phyloP scores from a whole-genome alignment of 2,113 vertebrate species.

The Chamaetylas fuelleborni region DNA sequence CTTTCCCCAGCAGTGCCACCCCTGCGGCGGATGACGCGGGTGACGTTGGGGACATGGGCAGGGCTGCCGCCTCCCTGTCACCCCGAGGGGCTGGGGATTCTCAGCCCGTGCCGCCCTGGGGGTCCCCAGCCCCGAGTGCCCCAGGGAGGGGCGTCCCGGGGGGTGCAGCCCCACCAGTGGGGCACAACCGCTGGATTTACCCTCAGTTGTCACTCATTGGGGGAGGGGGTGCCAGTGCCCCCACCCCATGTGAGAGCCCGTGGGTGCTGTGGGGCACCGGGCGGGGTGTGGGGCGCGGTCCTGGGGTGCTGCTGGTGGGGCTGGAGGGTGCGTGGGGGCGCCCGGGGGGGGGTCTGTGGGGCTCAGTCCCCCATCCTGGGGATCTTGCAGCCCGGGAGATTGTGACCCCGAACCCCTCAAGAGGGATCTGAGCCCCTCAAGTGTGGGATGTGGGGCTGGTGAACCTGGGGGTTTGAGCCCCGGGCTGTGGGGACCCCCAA shows the following conservation, averaged over 20 bases:
- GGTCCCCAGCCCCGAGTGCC: not conserved
- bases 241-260: rapidly evolving
- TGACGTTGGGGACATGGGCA: not conserved
- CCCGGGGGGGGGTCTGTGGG: not conserved
- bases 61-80: not conserved
- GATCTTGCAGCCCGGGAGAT: not conserved
- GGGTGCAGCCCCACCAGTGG: not conserved
- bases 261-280: not conserved
- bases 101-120: not conserved
- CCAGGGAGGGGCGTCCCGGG: not conserved
- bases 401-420: too few relatives aligned
- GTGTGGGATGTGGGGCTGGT: not conserved
- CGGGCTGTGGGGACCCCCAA: not conserved
- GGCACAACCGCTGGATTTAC: not conserved
- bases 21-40: not conserved
- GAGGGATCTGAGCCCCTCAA: too few relatives aligned
- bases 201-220: not conserved
- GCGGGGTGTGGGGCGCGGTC: not conserved
- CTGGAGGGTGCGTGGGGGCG: not conserved
- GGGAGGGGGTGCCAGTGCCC: not conserved
- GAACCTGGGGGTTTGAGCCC: not conserved
- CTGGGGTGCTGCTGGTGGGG: not conserved
- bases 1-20: not conserved
- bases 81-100: not conserved
- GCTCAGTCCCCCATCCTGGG: not conserved